Evolutionary conservation across 2,888 invertebrate species (phyloP).

Genomic region (Dichetophora obliterata): DNA sequence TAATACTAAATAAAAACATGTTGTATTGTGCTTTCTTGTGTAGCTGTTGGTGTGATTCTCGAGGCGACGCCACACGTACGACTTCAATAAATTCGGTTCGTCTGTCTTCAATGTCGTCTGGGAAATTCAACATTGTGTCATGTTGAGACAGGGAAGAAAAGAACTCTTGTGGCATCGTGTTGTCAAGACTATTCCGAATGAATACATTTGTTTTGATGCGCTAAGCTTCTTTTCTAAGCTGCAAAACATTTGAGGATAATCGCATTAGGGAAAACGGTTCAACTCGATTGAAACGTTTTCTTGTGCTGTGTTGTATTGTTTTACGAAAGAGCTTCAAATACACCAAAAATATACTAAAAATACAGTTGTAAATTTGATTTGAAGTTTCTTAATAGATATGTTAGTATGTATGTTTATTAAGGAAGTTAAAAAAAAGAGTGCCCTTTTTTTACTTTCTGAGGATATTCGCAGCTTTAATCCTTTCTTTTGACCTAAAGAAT

Average conservation of each 20-base stretch:
- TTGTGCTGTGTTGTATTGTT: no score
- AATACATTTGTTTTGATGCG: conserved; percentile 57
- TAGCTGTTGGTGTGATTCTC: neutral
- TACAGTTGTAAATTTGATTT: no score
- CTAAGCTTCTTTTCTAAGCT: conserved; percentile 16
- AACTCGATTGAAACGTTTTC: no score
- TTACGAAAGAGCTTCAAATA: no score
- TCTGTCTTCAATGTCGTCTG: neutral
- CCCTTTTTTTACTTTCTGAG: no score
- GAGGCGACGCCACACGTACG: conserved; percentile 23
- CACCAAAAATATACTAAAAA: no score
- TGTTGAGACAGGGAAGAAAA: neutral
- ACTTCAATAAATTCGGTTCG: neutral
- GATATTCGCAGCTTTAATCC: no score
- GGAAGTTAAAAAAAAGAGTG: no score
- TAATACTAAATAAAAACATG: conserved; percentile 45
- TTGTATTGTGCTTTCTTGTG: conserved; percentile 39
- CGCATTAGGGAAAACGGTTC: neutral
- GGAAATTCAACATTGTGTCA: neutral
- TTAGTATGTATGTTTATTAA: no score
- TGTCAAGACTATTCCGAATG: conserved; percentile 56
- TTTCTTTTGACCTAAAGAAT: no score
- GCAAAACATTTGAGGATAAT: neutral
- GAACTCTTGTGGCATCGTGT: neutral
- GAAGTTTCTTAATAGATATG: no score